Percentiles rank a stretch among this genome's conserved stretches.
These are phyloP conservation scores for Bombus sibiricus DNA, from an alignment of 1,140 invertebrate species.

Conservation along the genomic window DNA sequence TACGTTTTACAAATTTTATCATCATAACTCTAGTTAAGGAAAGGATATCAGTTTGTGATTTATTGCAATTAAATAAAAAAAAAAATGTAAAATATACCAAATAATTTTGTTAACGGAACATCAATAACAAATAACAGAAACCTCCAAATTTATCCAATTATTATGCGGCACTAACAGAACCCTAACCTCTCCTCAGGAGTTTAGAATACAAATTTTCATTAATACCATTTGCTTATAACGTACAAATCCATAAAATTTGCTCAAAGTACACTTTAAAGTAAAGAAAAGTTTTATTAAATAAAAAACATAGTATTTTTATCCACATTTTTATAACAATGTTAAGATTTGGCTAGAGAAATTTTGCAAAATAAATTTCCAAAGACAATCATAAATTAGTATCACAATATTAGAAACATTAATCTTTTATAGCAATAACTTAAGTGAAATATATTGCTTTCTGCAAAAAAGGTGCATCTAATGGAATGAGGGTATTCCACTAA, in stretches of 20 bases:
- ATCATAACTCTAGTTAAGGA: not conserved
- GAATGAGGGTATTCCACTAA: not conserved
- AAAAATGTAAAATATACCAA: not conserved
- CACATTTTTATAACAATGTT: too few relatives aligned
- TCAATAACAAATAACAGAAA: not conserved
- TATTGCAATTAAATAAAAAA: not conserved
- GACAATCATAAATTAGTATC: not conserved
- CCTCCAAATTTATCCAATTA: not conserved
- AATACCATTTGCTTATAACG: not conserved
- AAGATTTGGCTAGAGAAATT: not conserved
- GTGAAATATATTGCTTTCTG: not conserved
- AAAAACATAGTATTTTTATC: not conserved
- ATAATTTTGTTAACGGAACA: not conserved
- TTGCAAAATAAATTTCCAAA: not conserved
- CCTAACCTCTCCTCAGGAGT: slow-evolving; percentile 12
- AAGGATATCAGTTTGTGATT: not conserved
- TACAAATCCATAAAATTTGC: not conserved
- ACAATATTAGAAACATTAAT: not conserved
- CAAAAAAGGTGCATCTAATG: not conserved
- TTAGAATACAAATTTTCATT: not conserved
- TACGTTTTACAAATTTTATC: not conserved
- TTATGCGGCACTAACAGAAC: not conserved
- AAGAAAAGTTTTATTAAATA: not conserved
- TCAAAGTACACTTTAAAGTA: not conserved
- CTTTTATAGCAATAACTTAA: not conserved